Base-by-base conservation (phyloP, 2,888 invertebrate genomes). In the Biston stratarius region DNA sequence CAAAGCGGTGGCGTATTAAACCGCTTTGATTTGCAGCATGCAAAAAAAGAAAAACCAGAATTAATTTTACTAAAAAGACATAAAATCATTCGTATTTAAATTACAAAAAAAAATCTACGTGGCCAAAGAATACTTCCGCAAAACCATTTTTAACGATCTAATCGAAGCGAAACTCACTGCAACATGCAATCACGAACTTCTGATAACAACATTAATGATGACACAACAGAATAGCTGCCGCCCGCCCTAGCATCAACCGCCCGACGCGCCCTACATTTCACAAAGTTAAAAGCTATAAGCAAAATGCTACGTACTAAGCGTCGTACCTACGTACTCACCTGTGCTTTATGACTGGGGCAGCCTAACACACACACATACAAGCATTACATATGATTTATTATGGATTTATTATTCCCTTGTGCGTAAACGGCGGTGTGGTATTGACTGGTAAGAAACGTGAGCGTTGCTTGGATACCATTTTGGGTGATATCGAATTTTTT, bases 391-490 rank as follows among this genome's bases (percentile, higher is more conserved):
- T 84, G 85, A 83, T 81, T 82, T 83, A 82, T 83, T 74, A 71
- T 76, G 72, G 84, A 81, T 80, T 82, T 83, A 81, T 83, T 74
- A 72, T 77, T 74, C 75, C 69, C 72, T 73, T 75, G 77, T 84
- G 85, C 85, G 84, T 86, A 82, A 73, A 71, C 64, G 69, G 60
- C 69, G 69, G 15, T 51, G 66, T 74, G 59, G 69, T 81, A 80
- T 80, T 72, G 77, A 80, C 80, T 72, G 68, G 59, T 60, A 59
- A 59, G 57, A 65, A 69, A 70, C 74, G 74, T 72, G 67, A 14
- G 45, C 70, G 87, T 87, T 86, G 87, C 87, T 73, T 74, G 61
- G 87, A 69, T 69, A 86, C 86, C 71, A 68, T 72, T 76, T 82
- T 38, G 72, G 76, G 71, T 74, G 74, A 74, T 78, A 79, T 80